phyloP scores from a whole-genome alignment of 2,888 invertebrate species.

The Synergus laeviventris region DNA sequence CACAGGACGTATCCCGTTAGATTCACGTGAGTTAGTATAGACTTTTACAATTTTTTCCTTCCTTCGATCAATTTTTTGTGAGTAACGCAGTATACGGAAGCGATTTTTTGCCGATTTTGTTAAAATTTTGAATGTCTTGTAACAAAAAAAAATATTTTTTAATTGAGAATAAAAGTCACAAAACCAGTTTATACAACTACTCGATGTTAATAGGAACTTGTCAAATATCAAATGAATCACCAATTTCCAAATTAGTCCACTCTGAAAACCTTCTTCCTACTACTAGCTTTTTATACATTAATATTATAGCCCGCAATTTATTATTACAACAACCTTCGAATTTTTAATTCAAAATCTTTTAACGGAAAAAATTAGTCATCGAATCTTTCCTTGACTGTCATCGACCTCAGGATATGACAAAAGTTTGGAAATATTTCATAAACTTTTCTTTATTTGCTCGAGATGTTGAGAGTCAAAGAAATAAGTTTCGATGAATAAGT shows the following conservation, averaged over 20 bases:
- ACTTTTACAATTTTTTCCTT: constrained; percentile 15
- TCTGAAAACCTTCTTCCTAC: neutral
- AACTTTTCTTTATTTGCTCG: no score
- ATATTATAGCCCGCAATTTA: neutral
- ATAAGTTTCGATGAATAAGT: no score
- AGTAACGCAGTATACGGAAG: constrained; percentile 13
- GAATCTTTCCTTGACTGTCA: no score
- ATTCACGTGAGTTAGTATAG: constrained; percentile 14
- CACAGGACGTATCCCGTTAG: constrained; percentile 29
- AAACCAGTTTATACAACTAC: no score
- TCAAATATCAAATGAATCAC: neutral
- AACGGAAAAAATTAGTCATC: no score
- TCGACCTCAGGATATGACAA: no score
- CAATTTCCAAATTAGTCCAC: neutral
- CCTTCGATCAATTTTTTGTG: constrained; percentile 3
- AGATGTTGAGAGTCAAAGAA: no score
- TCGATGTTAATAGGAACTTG: neutral
- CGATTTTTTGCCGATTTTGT: neutral
- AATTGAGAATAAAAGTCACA: no score
- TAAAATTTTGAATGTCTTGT: no score
- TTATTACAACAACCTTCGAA: neutral
- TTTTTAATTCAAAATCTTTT: neutral
- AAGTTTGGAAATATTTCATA: no score
- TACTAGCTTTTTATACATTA: neutral
- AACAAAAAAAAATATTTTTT: no score